Evolutionary conservation across 2,797 vertebrate species (phyloP), one percentile per base, ranked within the genome.

Genomic region (Denticeps clupeoides): DNA sequence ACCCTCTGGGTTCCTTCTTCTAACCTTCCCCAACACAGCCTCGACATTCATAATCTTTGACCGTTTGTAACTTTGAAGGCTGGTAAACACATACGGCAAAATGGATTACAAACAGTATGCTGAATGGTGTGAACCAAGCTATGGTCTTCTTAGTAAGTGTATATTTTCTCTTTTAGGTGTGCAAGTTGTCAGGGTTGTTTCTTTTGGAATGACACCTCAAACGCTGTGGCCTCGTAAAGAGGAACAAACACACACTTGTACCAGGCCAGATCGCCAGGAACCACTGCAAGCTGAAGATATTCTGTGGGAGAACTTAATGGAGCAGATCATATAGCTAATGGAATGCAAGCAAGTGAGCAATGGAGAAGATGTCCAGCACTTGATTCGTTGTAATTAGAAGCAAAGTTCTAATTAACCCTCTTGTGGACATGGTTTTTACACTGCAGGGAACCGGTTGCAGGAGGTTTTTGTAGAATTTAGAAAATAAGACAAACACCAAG

Each of bases 141-240:
- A 51, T 5, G 57, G 50, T 23, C 57, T 49, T 32, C 31, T 5
- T 10, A 19, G 32, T 49, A 3, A 16, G 56, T 67, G 60, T 68
- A 57, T 75, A 63, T 70, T 72, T 72, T 69, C 62, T 43, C 51
- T 70, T 25, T 49, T 49, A 68, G 60, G 49, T 37, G 62, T 64
- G 31, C 38, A 47, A 57, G 61, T 60, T 52, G 56, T 61, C 37
- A 18, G 33, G 32, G 24, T 31, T 57, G 57, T 66, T 70, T 64
- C 61, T 61, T 51, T 40, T 35, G 49, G 18, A 48, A 44, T 49
- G 60, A 44, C 52, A 25, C 44, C 28, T 42, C 47, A 66, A 67
- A 71, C 75, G 71, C 67, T 69, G 59, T 15, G n/a, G 55, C 54
- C 19, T 38, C 22, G 38, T 27, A 22, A 60, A 41, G 46, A 67